A percentile compares a stretch with the other conserved stretches of the same genome.
Evolutionary conservation across 2,888 invertebrate species (phyloP).

Genomic region (Apodemia mormo): DNA sequence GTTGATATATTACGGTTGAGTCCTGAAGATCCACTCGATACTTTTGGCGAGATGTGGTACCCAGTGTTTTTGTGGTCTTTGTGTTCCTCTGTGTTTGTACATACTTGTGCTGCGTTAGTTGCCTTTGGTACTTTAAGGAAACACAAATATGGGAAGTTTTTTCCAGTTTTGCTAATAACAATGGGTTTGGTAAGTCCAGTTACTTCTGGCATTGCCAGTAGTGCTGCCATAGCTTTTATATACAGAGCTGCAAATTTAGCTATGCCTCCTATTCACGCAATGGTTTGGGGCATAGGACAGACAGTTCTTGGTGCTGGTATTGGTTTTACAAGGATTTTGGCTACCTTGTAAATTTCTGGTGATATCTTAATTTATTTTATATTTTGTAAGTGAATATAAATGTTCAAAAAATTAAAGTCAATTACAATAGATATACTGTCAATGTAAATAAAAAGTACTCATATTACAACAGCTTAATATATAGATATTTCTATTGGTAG

Average conservation of each 20-base stretch:
- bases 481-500: conserved; percentile 13
- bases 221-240: conserved; percentile 96
- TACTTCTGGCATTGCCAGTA: conserved; percentile 93
- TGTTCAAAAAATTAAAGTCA: conserved; percentile 34
- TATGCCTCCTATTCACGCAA: conserved; percentile 95
- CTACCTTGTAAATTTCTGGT: conserved; percentile 87
- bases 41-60: conserved; percentile 97
- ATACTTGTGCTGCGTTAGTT: conserved; percentile 94
- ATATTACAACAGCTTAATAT: neutral
- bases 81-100: conserved; percentile 96
- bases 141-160: conserved; percentile 97
- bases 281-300: conserved; percentile 97
- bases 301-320: conserved; percentile 94
- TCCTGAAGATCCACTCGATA: conserved; percentile 84
- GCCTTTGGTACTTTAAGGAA: conserved; percentile 95
- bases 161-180: conserved; percentile 91
- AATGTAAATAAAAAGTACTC: conserved; percentile 4
- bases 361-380: conserved; percentile 26
- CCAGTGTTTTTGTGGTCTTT: conserved; percentile 97
- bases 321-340: conserved; percentile 95
- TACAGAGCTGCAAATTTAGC: conserved; percentile 94
- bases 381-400: conserved; percentile 18
- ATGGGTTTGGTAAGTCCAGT: conserved; percentile 95
- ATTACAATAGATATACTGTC: conserved; percentile 35
- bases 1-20: conserved; percentile 86